phyloP scores from a whole-genome alignment of 2,797 vertebrate species.

The Sebastes oblongus region DNA sequence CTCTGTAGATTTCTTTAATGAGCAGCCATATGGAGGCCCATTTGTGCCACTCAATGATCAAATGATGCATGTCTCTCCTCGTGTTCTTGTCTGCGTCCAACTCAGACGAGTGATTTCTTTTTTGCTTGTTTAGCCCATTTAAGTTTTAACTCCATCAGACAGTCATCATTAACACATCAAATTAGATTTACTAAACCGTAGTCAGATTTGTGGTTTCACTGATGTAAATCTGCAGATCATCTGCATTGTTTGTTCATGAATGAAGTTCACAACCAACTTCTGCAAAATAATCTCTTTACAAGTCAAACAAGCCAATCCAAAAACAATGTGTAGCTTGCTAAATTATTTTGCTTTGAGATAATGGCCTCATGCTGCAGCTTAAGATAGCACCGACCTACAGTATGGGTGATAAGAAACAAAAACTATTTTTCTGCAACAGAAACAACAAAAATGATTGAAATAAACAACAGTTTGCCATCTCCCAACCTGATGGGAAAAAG shows the following conservation, averaged over 20 bases:
- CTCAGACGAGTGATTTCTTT: slow-evolving; percentile 9
- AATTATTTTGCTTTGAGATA: neutral
- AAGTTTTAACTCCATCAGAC: slow-evolving; percentile 4
- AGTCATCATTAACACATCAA: slow-evolving; percentile 7
- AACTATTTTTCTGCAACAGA: neutral
- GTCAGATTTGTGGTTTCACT: neutral
- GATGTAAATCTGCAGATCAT: neutral
- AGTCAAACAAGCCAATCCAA: neutral
- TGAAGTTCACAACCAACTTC: neutral
- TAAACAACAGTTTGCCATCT: neutral
- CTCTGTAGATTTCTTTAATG: slow-evolving; percentile 37
- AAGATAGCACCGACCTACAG: neutral
- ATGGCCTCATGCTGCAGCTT: neutral
- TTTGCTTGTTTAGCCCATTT: slow-evolving; percentile 25
- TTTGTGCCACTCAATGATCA: slow-evolving; percentile 52
- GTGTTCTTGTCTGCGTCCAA: slow-evolving; percentile 35
- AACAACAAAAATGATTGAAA: neutral
- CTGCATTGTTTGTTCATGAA: neutral
- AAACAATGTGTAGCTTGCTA: neutral
- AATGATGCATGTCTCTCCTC: slow-evolving; percentile 44
- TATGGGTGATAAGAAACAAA: neutral
- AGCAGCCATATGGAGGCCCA: slow-evolving; percentile 49
- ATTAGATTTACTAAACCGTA: neutral
- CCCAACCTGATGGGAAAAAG: neutral
- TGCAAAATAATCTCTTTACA: neutral